phyloP scores from a whole-genome alignment of 2,888 invertebrate species.

The Cataglyphis albicans region DNA sequence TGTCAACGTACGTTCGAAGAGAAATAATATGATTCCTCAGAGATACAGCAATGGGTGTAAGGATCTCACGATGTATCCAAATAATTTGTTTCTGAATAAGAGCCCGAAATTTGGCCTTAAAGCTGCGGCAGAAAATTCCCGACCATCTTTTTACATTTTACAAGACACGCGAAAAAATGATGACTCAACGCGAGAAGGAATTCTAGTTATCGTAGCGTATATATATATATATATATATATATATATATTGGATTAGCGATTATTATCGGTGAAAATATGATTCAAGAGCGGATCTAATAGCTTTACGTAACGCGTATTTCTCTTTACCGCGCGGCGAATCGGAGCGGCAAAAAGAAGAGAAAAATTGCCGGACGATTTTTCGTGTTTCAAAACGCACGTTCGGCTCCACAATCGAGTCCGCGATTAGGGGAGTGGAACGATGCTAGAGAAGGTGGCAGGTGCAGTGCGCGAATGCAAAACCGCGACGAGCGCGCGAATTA shows the following conservation, averaged over 20 bases:
- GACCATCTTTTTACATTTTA: neutral
- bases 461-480: slow-evolving; percentile 49
- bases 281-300: neutral
- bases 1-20: neutral
- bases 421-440: slow-evolving; percentile 70
- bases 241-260: neutral
- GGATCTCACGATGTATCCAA: neutral
- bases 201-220: neutral
- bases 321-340: neutral
- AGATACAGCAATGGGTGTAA: neutral
- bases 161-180: neutral
- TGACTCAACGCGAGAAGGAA: neutral
- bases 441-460: slow-evolving; percentile 47
- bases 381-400: slow-evolving; percentile 3
- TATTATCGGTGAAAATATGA: neutral
- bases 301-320: slow-evolving; percentile 31
- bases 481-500: slow-evolving; percentile 64
- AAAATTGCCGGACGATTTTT: slow-evolving; percentile 44
- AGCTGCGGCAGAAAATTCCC: neutral
- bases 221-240: neutral
- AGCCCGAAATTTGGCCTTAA: neutral
- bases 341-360: neutral
- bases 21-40: neutral
- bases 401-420: slow-evolving; percentile 47
- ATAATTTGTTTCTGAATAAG: neutral